These are phyloP conservation scores for Ahaetulla prasina DNA, from an alignment of 2,113 vertebrate species.

Conservation along the genomic window DNA sequence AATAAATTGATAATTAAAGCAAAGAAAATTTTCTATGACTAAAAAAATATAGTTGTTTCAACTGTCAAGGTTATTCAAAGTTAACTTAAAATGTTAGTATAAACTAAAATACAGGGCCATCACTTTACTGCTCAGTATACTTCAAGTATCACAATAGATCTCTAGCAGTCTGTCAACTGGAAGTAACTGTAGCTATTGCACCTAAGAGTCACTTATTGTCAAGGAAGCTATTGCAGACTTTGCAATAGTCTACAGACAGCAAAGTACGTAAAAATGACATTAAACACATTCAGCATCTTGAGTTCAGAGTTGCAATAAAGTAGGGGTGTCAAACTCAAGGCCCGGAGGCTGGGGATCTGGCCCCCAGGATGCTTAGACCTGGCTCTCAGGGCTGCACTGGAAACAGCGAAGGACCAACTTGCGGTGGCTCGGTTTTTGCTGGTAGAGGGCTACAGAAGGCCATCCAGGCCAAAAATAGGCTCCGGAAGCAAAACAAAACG, in stretches of 20 bases:
- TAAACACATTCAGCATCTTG: not conserved
- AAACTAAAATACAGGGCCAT: not conserved
- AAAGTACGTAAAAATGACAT: not conserved
- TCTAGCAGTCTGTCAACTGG: not conserved
- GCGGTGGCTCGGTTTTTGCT: no score
- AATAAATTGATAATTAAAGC: not conserved
- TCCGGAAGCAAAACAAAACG: no score
- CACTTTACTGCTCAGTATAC: not conserved
- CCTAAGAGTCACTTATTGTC: not conserved
- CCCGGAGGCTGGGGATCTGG: no score
- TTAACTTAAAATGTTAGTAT: not conserved
- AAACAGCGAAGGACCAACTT: no score
- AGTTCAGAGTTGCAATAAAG: not conserved
- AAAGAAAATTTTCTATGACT: not conserved
- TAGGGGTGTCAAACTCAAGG: no score
- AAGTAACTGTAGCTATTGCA: not conserved
- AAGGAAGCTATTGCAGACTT: not conserved
- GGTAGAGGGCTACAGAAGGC: no score
- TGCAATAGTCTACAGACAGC: not conserved
- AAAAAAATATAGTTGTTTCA: not conserved
- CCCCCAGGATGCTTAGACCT: no score
- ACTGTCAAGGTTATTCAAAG: not conserved
- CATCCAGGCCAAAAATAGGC: no score
- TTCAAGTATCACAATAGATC: not conserved
- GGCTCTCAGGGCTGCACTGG: no score